A percentile compares a stretch with the other conserved stretches of the same genome.
Evolutionary conservation across 2,888 invertebrate species (phyloP).

Genomic region (Orthosia cruda): DNA sequence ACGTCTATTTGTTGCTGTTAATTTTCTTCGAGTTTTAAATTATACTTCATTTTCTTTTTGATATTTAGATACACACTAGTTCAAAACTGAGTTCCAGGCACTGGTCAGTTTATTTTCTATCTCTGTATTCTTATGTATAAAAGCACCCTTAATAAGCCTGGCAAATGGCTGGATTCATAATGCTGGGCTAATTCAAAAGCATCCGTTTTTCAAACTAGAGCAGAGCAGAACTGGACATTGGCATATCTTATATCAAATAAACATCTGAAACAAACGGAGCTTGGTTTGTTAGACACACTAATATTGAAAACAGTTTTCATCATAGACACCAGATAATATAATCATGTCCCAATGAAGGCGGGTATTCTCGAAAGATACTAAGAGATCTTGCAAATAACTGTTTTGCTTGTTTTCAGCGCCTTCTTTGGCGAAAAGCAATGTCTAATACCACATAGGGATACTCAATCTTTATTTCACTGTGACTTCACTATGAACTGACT

Average conservation of each 20-base stretch:
- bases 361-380: no score
- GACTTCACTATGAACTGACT: background rate
- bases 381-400: background rate
- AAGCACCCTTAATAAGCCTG: background rate
- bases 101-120: background rate
- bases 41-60: background rate
- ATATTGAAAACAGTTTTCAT: no score
- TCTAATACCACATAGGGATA: background rate
- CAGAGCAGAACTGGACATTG: background rate
- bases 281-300: no score
- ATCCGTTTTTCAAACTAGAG: no score
- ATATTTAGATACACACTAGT: background rate
- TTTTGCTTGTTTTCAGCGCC: background rate
- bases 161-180: no score
- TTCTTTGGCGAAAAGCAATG: background rate
- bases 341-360: no score
- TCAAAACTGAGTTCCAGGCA: background rate
- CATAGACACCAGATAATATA: no score
- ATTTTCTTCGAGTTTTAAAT: slow-evolving; percentile 29
- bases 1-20: slow-evolving; percentile 34
- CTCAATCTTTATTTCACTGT: slow-evolving; percentile 11
- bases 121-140: no score
- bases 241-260: background rate
- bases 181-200: no score
- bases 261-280: no score